Conservation (phyloP, 2,113 vertebrate genomes). For the Trematocara stigmaticum region DNA sequence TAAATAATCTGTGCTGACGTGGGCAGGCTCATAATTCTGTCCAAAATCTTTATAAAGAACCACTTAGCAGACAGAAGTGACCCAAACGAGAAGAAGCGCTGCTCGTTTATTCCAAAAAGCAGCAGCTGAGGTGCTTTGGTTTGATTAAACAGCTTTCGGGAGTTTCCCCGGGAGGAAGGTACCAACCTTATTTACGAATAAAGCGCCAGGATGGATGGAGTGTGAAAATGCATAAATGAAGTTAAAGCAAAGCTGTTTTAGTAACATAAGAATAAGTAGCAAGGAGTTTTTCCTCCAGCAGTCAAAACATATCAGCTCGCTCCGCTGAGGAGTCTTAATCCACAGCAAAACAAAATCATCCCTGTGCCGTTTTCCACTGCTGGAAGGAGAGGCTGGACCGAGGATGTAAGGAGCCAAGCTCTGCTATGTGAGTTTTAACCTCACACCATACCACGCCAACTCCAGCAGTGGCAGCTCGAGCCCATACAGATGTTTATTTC, state of each 20-base stretch:
- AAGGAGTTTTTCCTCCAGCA: not conserved
- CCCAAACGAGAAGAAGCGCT: not conserved
- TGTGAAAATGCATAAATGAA: not conserved
- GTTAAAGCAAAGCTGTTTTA: not conserved
- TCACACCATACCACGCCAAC: not conserved
- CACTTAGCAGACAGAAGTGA: not conserved
- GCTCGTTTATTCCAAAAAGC: not conserved
- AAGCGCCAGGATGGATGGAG: not conserved
- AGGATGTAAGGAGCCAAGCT: not conserved
- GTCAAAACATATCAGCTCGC: not conserved
- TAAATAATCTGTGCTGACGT: not conserved
- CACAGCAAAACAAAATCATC: slow-evolving; percentile 16
- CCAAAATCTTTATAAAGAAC: not conserved
- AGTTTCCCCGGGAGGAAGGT: not conserved
- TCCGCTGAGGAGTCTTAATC: slow-evolving; percentile 10
- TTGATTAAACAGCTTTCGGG: not conserved
- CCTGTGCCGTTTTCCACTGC: not conserved
- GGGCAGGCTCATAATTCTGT: not conserved
- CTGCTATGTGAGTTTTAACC: not conserved
- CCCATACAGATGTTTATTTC: not conserved
- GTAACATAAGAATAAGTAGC: not conserved
- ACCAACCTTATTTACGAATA: not conserved
- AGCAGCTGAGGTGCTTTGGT: not conserved
- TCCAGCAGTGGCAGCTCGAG: not conserved
- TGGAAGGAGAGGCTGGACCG: not conserved